These are phyloP conservation scores for Spodoptera littoralis DNA, from an alignment of 2,888 invertebrate species.

Conservation along the genomic window DNA sequence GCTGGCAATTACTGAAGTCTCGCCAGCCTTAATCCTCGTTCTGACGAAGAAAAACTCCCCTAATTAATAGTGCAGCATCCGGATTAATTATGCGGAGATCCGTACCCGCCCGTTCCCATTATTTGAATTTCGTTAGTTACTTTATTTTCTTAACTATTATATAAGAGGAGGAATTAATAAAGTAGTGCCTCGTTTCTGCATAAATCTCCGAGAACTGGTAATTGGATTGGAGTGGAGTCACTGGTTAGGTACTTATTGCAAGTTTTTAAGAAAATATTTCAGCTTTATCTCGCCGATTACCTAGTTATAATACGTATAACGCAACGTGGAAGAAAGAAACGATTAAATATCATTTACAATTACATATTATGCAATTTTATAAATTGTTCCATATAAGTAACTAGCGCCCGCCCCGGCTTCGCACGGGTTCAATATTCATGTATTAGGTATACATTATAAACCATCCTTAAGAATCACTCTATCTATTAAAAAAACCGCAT, in stretches of 20 bases:
- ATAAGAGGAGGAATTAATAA: constrained; percentile 20
- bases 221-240: constrained; percentile 3
- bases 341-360: too few relatives aligned
- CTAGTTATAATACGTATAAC: too few relatives aligned
- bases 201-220: constrained; percentile 1
- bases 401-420: too few relatives aligned
- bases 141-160: constrained; percentile 49
- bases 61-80: constrained; percentile 84
- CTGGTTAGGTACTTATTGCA: background rate
- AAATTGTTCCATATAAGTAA: too few relatives aligned
- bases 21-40: constrained; percentile 72
- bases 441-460: too few relatives aligned
- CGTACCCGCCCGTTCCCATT: constrained; percentile 61
- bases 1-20: constrained; percentile 71
- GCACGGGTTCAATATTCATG: too few relatives aligned
- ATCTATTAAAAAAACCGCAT: too few relatives aligned
- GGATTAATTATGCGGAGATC: constrained; percentile 81
- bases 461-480: too few relatives aligned
- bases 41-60: constrained; percentile 80
- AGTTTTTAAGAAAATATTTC: background rate
- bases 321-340: too few relatives aligned
- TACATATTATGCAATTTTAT: too few relatives aligned
- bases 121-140: constrained; percentile 69
- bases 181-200: constrained; percentile 1
- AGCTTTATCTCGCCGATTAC: background rate